These are phyloP conservation scores for Semnornis frantzii DNA, from an alignment of 2,113 vertebrate species.

Conservation along the genomic window DNA sequence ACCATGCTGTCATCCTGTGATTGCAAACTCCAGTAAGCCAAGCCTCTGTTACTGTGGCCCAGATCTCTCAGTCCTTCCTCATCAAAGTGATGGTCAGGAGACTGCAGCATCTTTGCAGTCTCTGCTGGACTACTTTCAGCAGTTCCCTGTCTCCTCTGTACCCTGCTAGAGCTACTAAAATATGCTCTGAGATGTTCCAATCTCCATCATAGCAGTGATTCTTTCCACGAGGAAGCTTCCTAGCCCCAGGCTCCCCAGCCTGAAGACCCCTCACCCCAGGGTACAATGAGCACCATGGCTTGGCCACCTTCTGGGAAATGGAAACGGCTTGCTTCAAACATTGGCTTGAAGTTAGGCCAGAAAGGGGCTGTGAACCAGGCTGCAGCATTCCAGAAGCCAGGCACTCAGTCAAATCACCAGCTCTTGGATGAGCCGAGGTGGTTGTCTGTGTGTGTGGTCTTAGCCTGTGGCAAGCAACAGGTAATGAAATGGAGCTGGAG, in stretches of 20 bases:
- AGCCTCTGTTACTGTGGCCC: no score
- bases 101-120: no score
- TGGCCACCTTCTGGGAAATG: neutral
- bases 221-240: neutral
- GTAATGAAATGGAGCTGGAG: neutral
- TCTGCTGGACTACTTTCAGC: no score
- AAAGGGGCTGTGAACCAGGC: neutral
- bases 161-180: neutral
- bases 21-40: no score
- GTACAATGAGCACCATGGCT: neutral
- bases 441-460: neutral
- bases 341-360: neutral
- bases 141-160: no score
- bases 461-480: neutral
- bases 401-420: neutral
- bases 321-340: neutral
- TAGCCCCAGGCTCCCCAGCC: neutral
- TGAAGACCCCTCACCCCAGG: neutral
- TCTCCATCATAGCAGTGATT: neutral
- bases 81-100: no score
- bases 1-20: no score
- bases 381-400: neutral
- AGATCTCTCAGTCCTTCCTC: no score
- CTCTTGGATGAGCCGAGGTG: neutral
- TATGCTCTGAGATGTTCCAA: neutral